These are phyloP conservation scores for Agrilus cyanescens DNA, from an alignment of 2,888 invertebrate species.

Conservation along the genomic window DNA sequence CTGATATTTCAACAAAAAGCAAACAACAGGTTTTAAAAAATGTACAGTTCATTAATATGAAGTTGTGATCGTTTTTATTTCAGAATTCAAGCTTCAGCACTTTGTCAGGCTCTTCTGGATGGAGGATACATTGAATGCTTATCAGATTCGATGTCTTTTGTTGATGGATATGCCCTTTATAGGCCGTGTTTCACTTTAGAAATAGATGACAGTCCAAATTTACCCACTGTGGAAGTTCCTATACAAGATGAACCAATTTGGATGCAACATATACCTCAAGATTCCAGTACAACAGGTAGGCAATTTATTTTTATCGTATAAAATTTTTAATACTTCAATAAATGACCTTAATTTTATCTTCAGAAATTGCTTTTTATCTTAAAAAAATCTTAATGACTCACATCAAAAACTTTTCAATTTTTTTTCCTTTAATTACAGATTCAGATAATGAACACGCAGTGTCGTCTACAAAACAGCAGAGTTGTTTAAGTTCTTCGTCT, in stretches of 20 bases:
- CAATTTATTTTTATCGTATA: conserved; percentile 1
- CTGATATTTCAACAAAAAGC: conserved; percentile 65
- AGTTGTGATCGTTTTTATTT: conserved; percentile 7
- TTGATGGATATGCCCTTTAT: conserved; percentile 39
- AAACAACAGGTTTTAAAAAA: conserved; percentile 49
- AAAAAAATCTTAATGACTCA: background rate
- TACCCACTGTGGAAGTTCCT: conserved; percentile 28
- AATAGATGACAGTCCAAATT: conserved; percentile 13
- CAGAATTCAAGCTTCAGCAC: conserved; percentile 62
- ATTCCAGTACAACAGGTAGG: conserved; percentile 34
- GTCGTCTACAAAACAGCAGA: conserved; percentile 30
- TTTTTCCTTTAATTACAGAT: conserved; percentile 32
- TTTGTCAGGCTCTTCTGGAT: conserved; percentile 68
- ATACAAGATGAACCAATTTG: conserved; percentile 48
- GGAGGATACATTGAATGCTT: conserved; percentile 62
- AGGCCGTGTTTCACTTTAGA: conserved; percentile 31
- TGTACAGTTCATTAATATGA: background rate
- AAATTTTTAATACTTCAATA: no score
- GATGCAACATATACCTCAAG: conserved; percentile 46
- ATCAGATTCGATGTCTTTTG: conserved; percentile 41
- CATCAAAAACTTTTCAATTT: conserved; percentile 9
- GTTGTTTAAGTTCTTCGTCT: conserved; percentile 31
- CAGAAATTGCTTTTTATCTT: background rate
- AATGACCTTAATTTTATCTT: no score
- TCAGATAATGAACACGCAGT: conserved; percentile 34